Percentiles rank a stretch among this genome's conserved stretches.
These are phyloP conservation scores for Hybos culiciformis DNA, from an alignment of 2,888 invertebrate species.

Conservation along the genomic window DNA sequence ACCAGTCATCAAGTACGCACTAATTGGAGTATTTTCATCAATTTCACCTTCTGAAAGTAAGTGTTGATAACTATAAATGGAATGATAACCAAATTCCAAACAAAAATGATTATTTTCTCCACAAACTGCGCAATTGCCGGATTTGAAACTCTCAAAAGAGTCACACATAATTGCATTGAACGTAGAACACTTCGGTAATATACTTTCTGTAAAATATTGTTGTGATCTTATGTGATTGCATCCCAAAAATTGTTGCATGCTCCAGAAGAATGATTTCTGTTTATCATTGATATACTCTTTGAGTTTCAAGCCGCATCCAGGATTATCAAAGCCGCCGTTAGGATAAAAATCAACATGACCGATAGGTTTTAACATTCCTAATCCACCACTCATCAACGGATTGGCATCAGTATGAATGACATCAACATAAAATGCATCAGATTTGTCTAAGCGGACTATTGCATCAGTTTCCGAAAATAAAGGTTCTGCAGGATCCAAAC, in stretches of 20 bases:
- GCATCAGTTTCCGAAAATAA: constrained; percentile 71
- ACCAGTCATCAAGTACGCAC: constrained; percentile 61
- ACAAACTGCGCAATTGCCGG: constrained; percentile 58
- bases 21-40: constrained; percentile 39
- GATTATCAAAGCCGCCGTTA: constrained; percentile 73
- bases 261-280: constrained; percentile 47
- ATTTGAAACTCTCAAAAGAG: constrained; percentile 59
- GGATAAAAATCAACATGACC: constrained; percentile 89
- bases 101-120: constrained; percentile 49
- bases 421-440: constrained; percentile 81
- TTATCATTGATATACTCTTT: constrained; percentile 47
- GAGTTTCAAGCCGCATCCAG: constrained; percentile 48
- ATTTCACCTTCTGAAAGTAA: constrained; percentile 37
- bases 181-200: constrained; percentile 60
- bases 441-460: constrained; percentile 68
- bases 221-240: constrained; percentile 82
- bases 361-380: constrained; percentile 68
- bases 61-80: constrained; percentile 40
- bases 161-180: constrained; percentile 67
- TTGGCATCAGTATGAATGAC: constrained; percentile 78
- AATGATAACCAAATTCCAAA: constrained; percentile 54
- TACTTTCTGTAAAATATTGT: constrained; percentile 71
- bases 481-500: constrained; percentile 86
- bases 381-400: constrained; percentile 58
- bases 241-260: constrained; percentile 45